These are phyloP conservation scores for Sebastes matsubarae DNA, from an alignment of 2,797 vertebrate genomes.

Conservation along the genomic window DNA sequence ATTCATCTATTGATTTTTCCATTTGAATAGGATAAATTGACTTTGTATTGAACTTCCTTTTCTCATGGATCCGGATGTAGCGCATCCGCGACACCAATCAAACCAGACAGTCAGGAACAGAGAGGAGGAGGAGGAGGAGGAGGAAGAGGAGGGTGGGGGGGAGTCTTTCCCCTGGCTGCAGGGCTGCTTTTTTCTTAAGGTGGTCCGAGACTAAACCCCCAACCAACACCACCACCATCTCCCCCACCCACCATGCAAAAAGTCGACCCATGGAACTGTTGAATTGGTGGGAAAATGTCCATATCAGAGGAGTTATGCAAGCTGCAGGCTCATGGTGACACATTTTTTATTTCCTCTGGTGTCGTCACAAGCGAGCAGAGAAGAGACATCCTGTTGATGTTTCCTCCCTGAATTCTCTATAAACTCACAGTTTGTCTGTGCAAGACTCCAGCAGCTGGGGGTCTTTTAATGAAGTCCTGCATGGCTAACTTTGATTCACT, in stretches of 20 bases:
- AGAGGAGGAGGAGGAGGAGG: conserved; percentile 13
- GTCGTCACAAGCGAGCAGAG: neutral
- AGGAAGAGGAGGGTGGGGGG: conserved; percentile 8
- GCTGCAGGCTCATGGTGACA: conserved; percentile 16
- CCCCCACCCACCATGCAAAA: neutral
- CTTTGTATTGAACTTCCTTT: conserved; percentile 84
- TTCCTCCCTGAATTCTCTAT: conserved; percentile 14
- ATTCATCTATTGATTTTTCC: conserved; percentile 78
- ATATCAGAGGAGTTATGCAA: neutral
- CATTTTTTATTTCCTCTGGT: conserved; percentile 25
- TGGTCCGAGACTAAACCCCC: conserved; percentile 35
- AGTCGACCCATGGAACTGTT: neutral
- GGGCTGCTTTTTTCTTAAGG: conserved; percentile 78
- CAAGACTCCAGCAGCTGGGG: neutral
- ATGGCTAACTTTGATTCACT: neutral
- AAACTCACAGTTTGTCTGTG: conserved; percentile 1
- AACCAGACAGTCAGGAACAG: conserved; percentile 80
- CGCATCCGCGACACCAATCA: conserved; percentile 84
- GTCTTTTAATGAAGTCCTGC: neutral
- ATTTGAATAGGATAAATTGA: conserved; percentile 84
- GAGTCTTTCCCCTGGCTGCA: conserved; percentile 61
- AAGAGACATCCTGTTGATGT: conserved; percentile 66
- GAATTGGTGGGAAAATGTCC: conserved; percentile 1
- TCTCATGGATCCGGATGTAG: conserved; percentile 83
- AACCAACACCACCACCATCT: neutral